A percentile compares a stretch with the other conserved stretches of the same genome.
phyloP scores from a whole-genome alignment of 2,113 vertebrate genomes.

The Eurypyga helias region DNA sequence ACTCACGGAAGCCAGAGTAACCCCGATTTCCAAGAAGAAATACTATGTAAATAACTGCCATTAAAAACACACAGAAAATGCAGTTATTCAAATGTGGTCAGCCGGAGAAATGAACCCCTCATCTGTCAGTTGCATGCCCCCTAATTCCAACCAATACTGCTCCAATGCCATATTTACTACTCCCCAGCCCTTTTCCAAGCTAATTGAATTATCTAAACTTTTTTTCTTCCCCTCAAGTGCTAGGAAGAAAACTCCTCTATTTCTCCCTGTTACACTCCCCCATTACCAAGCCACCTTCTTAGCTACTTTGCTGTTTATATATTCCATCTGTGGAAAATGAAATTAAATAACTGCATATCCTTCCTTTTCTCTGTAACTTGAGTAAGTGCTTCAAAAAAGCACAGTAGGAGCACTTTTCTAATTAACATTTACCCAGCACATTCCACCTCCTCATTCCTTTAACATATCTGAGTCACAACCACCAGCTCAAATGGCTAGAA shows the following conservation, averaged over 20 bases:
- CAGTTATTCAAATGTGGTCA: neutral
- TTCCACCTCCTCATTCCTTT: constrained; percentile 29
- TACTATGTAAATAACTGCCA: neutral
- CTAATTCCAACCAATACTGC: neutral
- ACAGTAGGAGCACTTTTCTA: neutral
- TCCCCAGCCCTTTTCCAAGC: neutral
- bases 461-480: constrained; percentile 8
- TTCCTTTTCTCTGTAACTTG: neutral
- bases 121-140: neutral
- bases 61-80: neutral
- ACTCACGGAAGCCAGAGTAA: neutral
- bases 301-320: neutral
- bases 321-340: neutral
- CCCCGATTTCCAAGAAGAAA: neutral
- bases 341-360: neutral
- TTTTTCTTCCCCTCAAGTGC: accelerated
- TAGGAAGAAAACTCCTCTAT: neutral
- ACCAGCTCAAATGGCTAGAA: neutral
- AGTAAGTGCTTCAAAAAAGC: neutral
- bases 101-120: neutral
- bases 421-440: constrained; percentile 42
- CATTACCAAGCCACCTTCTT: neutral
- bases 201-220: neutral
- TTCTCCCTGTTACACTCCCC: neutral
- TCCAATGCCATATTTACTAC: neutral